These are phyloP conservation scores for Trissoscelio sp. DNA, from an alignment of 2,888 invertebrate genomes.

Conservation along the genomic window DNA sequence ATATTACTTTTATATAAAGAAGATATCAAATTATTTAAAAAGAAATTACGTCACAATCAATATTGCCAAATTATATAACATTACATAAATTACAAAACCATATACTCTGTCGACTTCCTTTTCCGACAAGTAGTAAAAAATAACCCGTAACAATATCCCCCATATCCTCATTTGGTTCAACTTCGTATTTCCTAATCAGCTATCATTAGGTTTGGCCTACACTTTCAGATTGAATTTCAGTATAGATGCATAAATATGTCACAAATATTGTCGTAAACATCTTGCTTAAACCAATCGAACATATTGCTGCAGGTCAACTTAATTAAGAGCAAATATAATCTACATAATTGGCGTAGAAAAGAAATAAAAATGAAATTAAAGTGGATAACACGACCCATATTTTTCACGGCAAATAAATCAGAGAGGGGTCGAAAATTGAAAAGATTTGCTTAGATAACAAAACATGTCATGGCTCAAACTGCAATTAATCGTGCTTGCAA, in stretches of 20 bases:
- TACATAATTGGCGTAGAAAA: background rate
- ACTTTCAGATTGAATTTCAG: background rate
- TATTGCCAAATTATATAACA: slow-evolving; percentile 30
- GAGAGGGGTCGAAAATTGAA: background rate
- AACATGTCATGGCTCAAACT: slow-evolving; percentile 35
- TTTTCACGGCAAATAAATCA: background rate
- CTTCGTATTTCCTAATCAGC: background rate
- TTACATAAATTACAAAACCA: slow-evolving; percentile 24
- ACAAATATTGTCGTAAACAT: background rate
- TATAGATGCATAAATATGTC: background rate
- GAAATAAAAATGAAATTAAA: background rate
- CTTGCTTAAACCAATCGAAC: background rate
- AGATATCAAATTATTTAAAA: too few species aligned
- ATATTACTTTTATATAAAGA: too few species aligned
- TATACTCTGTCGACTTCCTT: background rate
- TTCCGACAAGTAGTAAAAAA: slow-evolving; percentile 1
- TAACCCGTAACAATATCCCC: slow-evolving; percentile 21
- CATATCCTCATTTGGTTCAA: slow-evolving; percentile 1
- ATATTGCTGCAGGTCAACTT: background rate
- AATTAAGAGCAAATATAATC: background rate
- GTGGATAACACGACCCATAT: background rate
- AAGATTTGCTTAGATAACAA: slow-evolving; percentile 28
- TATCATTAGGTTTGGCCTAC: background rate
- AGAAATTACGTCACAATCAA: slow-evolving; percentile 11
- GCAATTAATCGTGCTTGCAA: slow-evolving; percentile 16